Evolutionary conservation across 2,888 invertebrate species (phyloP).

Genomic region (Morpho helenor): DNA sequence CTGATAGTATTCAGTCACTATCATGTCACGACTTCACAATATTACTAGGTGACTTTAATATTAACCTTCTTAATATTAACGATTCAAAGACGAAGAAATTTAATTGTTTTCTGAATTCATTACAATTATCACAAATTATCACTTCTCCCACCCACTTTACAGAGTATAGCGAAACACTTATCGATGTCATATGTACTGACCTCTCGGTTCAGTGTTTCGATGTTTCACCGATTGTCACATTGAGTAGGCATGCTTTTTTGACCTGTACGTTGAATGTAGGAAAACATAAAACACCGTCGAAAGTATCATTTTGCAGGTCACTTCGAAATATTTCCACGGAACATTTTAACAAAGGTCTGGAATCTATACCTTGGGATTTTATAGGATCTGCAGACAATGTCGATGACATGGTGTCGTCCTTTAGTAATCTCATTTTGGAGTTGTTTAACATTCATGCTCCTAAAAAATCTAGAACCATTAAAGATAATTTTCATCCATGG

Average conservation of each 20-base stretch:
- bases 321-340: not conserved
- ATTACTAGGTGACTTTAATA: too few relatives aligned
- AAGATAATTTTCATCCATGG: not conserved
- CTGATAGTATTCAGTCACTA: too few relatives aligned
- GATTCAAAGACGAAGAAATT: conserved; percentile 3
- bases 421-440: not conserved
- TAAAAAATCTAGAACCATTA: not conserved
- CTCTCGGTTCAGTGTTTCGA: conserved; percentile 6
- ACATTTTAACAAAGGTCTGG: not conserved
- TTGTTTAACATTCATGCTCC: conserved; percentile 4
- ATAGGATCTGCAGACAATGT: not conserved
- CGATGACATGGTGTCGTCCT: not conserved
- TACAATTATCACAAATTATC: conserved; percentile 16
- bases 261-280: not conserved
- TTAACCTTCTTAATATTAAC: not conserved
- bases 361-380: not conserved
- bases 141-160: too few relatives aligned
- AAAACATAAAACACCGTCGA: conserved; percentile 8
- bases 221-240: conserved; percentile 9
- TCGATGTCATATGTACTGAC: conserved; percentile 24
- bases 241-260: too few relatives aligned
- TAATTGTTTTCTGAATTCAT: conserved; percentile 12
- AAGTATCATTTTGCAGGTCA: not conserved
- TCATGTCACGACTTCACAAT: too few relatives aligned
- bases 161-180: conserved; percentile 6